Evolutionary conservation across 2,113 vertebrate genomes (phyloP).

Genomic region (Pelusios castaneus): DNA sequence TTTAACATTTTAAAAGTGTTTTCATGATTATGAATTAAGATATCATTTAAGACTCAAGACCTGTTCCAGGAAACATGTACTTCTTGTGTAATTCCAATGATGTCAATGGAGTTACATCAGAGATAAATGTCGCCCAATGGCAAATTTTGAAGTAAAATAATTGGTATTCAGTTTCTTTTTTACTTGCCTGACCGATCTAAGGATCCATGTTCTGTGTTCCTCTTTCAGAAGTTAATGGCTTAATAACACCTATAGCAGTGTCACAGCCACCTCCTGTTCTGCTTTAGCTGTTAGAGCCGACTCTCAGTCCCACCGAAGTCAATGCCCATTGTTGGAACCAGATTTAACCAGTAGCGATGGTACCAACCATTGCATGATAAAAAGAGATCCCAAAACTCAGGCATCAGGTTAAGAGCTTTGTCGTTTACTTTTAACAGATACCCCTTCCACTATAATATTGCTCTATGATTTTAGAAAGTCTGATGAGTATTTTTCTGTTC

Average conservation of each 20-base stretch:
- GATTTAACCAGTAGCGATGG: background rate
- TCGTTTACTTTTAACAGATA: background rate
- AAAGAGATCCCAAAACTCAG: background rate
- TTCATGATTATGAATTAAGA: slow-evolving; percentile 30
- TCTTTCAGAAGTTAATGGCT: slow-evolving; percentile 14
- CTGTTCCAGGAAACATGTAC: background rate
- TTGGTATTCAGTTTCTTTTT: background rate
- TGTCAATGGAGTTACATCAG: background rate
- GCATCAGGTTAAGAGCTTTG: slow-evolving; percentile 1
- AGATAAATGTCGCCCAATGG: background rate
- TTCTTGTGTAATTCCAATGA: background rate
- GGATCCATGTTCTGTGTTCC: background rate
- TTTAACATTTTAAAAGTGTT: slow-evolving; percentile 1
- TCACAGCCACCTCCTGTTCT: background rate
- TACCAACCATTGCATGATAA: background rate
- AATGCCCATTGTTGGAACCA: background rate
- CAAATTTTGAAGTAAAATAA: background rate
- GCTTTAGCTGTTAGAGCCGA: background rate
- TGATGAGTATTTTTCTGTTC: background rate
- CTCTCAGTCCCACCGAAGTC: background rate
- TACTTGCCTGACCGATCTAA: background rate
- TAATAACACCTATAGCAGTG: rapidly evolving
- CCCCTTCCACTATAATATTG: background rate
- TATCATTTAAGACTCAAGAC: background rate
- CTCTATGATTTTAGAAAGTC: background rate